Evolutionary conservation across 1,140 invertebrate species (phyloP), one percentile per base, ranked within the genome.

Genomic region (Arion vulgaris): DNA sequence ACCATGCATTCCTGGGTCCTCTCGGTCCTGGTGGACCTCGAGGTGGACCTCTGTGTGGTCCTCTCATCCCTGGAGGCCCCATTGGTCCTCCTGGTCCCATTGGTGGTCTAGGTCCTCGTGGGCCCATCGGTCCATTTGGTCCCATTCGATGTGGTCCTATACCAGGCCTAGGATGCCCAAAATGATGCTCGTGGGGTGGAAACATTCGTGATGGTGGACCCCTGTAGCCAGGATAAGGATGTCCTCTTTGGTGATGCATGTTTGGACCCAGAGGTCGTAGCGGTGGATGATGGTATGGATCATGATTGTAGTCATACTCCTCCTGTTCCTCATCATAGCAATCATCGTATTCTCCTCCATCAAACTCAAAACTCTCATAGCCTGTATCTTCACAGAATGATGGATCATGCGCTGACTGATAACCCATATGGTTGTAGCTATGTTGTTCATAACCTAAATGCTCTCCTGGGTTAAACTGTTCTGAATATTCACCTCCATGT

Each of bases 151-250:
- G 81, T 72, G 79, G 77, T 23, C 81, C 73, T 34, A 71, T 79
- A 15, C 80, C 75, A 45, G 83, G 81, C 72, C 83, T 57, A 7
- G 85, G 82, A 26, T 74, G 78, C 7, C 80, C 83, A 84, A 71
- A 73, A 28, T 68, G 41, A 15, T 41, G 66, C 11, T 77, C 82
- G 39, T 77, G 72, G 36, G 80, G 84, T 57, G 80, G 77, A 45
- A 77, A 86, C 83, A 86, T 86, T 34, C 85, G 53, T 17, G 80
- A 80, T 19, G 80, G 80, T n/a, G 75, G 85, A 4, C 85, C 83
- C 41, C 82, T 77, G 39, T 73, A 83, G 9, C 82, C 82, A 17
- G 80, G 71, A 45, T 69, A 74, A 34, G 53, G 82, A 26, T 68
- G 82, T 5, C 68, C 80, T 28, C 76, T 57, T 51, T 66, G 45